Evolutionary conservation across 1,140 invertebrate genomes (phyloP), one percentile per base, ranked within the genome.

Genomic region (Drosophila subobscura): DNA sequence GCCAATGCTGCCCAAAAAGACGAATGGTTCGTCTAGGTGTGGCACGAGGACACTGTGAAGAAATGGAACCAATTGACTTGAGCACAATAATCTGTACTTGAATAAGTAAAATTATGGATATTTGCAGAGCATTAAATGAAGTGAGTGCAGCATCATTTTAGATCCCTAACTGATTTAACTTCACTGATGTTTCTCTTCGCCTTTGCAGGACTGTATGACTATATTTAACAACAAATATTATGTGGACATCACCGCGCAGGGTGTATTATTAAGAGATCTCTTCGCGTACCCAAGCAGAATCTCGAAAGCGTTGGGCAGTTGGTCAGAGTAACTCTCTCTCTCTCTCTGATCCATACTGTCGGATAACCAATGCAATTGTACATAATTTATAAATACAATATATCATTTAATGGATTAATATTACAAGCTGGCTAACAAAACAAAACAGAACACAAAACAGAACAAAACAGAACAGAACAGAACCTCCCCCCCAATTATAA

Each of bases 11-110:
- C 93, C 91, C 93, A 93, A 89, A 95, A 95, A 90, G 94, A 95
- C 93, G 94, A 95, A 92, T 95, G 94, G 94, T 94, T 94, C 92
- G 94, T 94, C 92, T 94, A 94, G 66, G 64, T 29, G 29, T 33
- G 29, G 29, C 33, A 37, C 4, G 37, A 54, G 52, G 50, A 7
- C 41, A 66, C 49, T 53, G 71, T 68, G 84, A 64, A 79, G 68
- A 29, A 79, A 65, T 20, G 68, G 37, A 79, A 65, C 33, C 40
- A 65, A 86, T 84, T 85, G 79, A 84, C 83, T 88, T 88, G 64
- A 89, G 83, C 83, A 88, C 83, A 88, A 88, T 88, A 88, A 88
- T 89, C 84, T 88, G 79, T 85, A 90, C 78, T 85, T 86, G 73
- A 78, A 66, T 80, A 90, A 89, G 75, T 81, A 72, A 89, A 76